phyloP scores from a whole-genome alignment of 2,113 vertebrate species.

The Sinosuthora webbiana region DNA sequence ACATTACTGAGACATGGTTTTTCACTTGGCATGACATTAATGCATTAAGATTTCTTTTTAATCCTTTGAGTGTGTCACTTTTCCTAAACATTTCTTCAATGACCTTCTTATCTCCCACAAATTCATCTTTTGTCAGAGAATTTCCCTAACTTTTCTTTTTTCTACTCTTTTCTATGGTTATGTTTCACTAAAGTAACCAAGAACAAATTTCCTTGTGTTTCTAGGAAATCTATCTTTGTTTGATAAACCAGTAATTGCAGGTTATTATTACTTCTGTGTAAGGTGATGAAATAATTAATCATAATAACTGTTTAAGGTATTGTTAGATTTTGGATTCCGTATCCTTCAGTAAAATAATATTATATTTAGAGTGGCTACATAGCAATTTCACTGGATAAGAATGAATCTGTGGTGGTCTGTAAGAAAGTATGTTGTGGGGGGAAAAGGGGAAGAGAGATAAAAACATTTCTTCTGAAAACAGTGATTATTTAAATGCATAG shows the following conservation, averaged over 20 bases:
- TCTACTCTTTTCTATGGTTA: background rate
- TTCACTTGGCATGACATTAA: background rate
- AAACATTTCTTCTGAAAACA: background rate
- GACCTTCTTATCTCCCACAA: background rate
- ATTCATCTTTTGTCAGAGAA: background rate
- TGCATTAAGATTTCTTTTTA: background rate
- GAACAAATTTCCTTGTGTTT: background rate
- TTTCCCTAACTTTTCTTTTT: background rate
- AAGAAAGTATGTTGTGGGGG: background rate
- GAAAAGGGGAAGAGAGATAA: background rate
- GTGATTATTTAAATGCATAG: background rate
- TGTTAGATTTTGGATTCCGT: background rate
- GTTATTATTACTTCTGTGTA: background rate
- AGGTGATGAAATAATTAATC: background rate
- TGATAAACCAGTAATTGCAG: background rate
- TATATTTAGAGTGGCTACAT: background rate
- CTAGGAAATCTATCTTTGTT: background rate
- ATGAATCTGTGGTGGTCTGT: background rate
- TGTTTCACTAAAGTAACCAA: background rate
- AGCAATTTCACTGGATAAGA: background rate
- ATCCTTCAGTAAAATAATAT: background rate
- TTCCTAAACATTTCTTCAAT: background rate
- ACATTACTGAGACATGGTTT: background rate
- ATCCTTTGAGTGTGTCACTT: background rate
- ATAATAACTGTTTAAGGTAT: background rate